Percentiles rank a stretch among this genome's conserved stretches.
These are phyloP conservation scores for Fringilla coelebs DNA, from an alignment of 2,797 vertebrate genomes.

Conservation along the genomic window DNA sequence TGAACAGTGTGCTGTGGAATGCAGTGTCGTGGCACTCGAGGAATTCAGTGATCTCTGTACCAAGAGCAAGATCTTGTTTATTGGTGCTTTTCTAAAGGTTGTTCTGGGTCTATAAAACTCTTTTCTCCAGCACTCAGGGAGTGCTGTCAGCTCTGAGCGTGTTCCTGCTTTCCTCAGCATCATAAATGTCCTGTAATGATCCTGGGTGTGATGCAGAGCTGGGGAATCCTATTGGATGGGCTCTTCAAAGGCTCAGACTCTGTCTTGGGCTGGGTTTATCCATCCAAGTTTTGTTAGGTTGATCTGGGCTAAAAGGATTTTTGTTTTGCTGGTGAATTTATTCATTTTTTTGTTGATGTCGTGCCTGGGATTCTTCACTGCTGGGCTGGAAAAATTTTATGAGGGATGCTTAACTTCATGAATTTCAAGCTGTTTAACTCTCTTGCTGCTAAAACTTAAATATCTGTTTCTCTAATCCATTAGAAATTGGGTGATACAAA, in stretches of 20 bases:
- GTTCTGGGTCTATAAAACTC: background rate
- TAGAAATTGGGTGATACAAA: background rate
- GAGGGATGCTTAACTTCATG: background rate
- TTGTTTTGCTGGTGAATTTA: background rate
- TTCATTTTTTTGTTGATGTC: background rate
- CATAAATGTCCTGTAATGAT: rapidly evolving
- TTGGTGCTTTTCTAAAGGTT: background rate
- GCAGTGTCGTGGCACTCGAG: conserved; percentile 56
- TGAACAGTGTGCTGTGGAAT: conserved; percentile 41
- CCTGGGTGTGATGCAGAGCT: background rate
- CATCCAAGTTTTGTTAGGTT: background rate
- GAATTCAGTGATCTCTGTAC: conserved; percentile 28
- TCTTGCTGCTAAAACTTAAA: background rate
- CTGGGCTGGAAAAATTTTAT: background rate
- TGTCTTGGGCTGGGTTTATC: background rate
- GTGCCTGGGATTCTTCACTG: background rate
- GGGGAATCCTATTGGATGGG: rapidly evolving
- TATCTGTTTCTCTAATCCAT: background rate
- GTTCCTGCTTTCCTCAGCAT: background rate
- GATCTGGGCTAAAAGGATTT: background rate
- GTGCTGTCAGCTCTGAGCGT: background rate
- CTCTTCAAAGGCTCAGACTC: background rate
- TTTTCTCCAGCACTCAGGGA: rapidly evolving
- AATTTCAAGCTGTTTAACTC: background rate
- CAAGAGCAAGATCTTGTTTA: conserved; percentile 1